Conservation (phyloP, 1,140 invertebrate species). For the Bradysia coprophila region DNA sequence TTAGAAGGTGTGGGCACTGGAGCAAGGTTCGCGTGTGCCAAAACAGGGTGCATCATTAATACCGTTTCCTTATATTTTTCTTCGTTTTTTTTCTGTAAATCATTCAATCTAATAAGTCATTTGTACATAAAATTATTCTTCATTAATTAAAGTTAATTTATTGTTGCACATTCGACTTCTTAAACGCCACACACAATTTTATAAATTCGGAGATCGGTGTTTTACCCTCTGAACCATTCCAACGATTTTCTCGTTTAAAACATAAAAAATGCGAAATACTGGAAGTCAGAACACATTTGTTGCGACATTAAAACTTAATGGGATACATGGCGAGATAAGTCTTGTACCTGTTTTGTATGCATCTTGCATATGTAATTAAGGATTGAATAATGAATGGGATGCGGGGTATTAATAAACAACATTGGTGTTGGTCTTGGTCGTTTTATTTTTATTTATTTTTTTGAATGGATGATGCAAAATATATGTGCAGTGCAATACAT, state of each 20-base stretch:
- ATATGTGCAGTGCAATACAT: too few species aligned
- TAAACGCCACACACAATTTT: too few species aligned
- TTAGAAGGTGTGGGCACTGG: background rate
- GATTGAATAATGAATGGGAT: slow-evolving; percentile 1
- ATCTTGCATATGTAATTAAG: slow-evolving; percentile 1
- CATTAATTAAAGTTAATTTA: background rate
- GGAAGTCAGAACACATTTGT: slow-evolving; percentile 2
- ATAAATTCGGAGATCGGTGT: too few species aligned
- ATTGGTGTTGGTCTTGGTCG: too few species aligned
- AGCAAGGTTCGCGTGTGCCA: background rate
- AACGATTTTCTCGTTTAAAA: background rate
- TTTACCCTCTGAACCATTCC: background rate
- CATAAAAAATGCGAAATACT: background rate
- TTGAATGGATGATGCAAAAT: too few species aligned
- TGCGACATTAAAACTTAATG: slow-evolving; percentile 2
- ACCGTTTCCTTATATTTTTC: background rate
- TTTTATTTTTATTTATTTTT: too few species aligned
- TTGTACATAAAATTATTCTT: background rate
- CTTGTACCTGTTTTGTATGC: background rate
- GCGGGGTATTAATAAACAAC: too few species aligned
- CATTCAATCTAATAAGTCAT: background rate
- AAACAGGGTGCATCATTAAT: background rate
- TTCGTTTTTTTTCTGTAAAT: background rate
- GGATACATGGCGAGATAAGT: slow-evolving; percentile 2
- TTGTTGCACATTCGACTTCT: background rate